Percentiles rank a stretch among this genome's conserved stretches.
Conservation (phyloP, 2,113 vertebrate genomes). For the Gracilinanus agilis region DNA sequence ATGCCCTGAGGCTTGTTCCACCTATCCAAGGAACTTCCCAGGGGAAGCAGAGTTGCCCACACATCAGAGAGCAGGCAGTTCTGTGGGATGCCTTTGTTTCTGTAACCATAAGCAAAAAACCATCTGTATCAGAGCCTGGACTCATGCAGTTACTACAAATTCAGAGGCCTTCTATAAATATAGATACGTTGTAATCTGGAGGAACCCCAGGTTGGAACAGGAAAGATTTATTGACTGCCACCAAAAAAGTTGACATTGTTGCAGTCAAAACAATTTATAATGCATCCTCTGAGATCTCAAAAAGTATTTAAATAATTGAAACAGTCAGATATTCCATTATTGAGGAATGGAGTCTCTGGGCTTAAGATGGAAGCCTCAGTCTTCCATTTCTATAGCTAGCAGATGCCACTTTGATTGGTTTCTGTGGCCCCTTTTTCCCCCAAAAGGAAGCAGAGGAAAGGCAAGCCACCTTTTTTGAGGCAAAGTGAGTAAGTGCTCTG, state of each 20-base stretch:
- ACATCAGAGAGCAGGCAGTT: neutral
- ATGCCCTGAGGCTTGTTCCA: neutral
- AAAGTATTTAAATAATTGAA: constrained; percentile 44
- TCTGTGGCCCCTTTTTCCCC: constrained; percentile 22
- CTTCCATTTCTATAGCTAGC: constrained; percentile 40
- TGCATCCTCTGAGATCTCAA: neutral
- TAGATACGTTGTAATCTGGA: neutral
- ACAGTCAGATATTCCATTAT: constrained; percentile 30
- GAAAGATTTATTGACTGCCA: constrained; percentile 10
- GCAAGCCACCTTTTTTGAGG: constrained; percentile 63
- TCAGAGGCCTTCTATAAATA: neutral
- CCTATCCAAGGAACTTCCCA: neutral
- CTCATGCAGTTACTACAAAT: neutral
- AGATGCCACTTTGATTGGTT: constrained; percentile 60
- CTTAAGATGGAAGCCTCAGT: constrained; percentile 19
- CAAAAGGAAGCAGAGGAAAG: constrained; percentile 9
- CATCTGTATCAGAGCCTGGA: neutral
- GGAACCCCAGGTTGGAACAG: neutral
- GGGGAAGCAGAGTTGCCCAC: neutral
- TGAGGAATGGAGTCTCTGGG: neutral
- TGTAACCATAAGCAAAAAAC: constrained; percentile 27
- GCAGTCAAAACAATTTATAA: neutral
- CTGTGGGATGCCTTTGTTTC: neutral
- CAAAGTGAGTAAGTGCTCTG: constrained; percentile 51
- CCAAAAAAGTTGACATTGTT: neutral